Evolutionary conservation across 1,140 invertebrate species (phyloP).

Genomic region (Varroa destructor): DNA sequence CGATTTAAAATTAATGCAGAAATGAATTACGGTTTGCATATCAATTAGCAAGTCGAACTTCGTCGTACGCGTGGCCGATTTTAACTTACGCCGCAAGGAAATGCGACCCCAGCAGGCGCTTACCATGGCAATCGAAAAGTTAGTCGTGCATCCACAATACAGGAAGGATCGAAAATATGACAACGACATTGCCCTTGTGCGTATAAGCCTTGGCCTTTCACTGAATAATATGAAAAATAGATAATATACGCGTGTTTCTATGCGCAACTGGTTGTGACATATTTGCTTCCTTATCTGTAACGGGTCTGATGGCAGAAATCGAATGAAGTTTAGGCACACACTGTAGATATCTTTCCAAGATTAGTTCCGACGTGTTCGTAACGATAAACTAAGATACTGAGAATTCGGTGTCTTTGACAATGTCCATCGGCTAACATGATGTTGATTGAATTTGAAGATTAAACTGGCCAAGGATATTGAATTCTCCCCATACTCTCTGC

Average conservation of each 20-base stretch:
- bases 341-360: no score
- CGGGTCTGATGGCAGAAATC: no score
- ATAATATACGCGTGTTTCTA: no score
- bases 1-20: neutral
- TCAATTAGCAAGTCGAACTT: slow-evolving; percentile 15
- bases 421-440: no score
- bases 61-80: slow-evolving; percentile 17
- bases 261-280: no score
- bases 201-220: neutral
- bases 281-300: no score
- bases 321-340: no score
- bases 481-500: slow-evolving; percentile 15
- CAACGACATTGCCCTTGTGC: slow-evolving; percentile 21
- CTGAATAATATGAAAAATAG: no score
- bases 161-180: slow-evolving; percentile 23
- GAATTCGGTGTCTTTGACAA: no score
- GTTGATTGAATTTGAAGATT: neutral
- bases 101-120: neutral
- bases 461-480: slow-evolving; percentile 12
- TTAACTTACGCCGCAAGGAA: slow-evolving; percentile 7
- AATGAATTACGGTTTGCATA: neutral
- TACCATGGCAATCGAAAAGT: slow-evolving; percentile 3
- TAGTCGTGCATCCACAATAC: slow-evolving; percentile 18
- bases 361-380: no score
- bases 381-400: no score